phyloP scores from a whole-genome alignment of 2,113 vertebrate genomes.

The Dicaeum eximium region DNA sequence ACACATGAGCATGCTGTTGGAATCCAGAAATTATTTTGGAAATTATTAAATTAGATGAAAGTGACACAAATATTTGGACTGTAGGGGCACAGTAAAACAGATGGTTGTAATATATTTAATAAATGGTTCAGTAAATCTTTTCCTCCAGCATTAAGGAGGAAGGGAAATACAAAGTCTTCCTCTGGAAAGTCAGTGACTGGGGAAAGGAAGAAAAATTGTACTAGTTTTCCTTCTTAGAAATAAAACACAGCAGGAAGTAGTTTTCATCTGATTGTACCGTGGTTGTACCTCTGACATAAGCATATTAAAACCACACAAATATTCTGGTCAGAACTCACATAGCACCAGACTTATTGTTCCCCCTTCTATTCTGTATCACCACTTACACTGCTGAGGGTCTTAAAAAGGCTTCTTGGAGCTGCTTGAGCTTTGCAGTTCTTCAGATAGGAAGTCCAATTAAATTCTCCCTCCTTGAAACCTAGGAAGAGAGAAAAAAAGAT shows the following conservation, averaged over 20 bases:
- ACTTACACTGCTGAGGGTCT: slow-evolving; percentile 84
- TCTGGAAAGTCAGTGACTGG: not conserved
- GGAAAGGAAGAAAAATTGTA: slow-evolving; percentile 16
- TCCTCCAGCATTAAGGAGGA: not conserved
- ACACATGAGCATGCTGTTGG: not conserved
- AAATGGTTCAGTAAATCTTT: slow-evolving; percentile 35
- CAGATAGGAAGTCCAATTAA: slow-evolving; percentile 88
- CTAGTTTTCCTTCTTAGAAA: not conserved
- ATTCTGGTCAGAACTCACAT: not conserved
- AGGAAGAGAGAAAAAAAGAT: slow-evolving; percentile 15
- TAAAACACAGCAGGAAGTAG: slow-evolving; percentile 6
- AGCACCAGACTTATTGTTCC: not conserved
- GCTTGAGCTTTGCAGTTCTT: slow-evolving; percentile 87
- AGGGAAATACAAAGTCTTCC: slow-evolving; percentile 2
- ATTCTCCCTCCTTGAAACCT: slow-evolving; percentile 90
- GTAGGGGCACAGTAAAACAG: slow-evolving; percentile 9
- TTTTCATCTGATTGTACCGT: not conserved
- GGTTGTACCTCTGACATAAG: not conserved
- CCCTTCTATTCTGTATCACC: not conserved
- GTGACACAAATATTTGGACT: slow-evolving; percentile 24
- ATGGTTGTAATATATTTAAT: slow-evolving; percentile 1
- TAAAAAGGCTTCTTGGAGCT: slow-evolving; percentile 88
- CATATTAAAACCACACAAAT: not conserved
- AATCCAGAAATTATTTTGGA: slow-evolving; percentile 41
- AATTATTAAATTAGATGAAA: slow-evolving; percentile 34